Evolutionary conservation across 2,113 vertebrate species (phyloP).

Genomic region (Phrynosoma platyrhinos): DNA sequence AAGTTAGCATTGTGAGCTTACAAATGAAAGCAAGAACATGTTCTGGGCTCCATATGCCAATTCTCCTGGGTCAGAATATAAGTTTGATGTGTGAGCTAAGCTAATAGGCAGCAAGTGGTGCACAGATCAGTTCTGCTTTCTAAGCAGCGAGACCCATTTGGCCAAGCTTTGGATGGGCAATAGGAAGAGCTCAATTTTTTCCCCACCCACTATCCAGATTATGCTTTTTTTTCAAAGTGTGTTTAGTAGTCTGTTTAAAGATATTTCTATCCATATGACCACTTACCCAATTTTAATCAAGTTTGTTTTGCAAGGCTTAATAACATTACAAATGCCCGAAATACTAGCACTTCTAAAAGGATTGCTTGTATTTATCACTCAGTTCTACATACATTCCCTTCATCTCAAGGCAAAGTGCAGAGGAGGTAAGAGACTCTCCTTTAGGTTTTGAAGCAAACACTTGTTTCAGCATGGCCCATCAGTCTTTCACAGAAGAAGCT

Average conservation of each 20-base stretch:
- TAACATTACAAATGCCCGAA: not conserved
- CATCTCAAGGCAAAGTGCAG: too few relatives aligned
- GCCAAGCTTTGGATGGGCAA: not conserved
- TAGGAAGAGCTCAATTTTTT: not conserved
- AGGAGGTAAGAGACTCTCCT: too few relatives aligned
- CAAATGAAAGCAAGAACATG: not conserved
- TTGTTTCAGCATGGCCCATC: too few relatives aligned
- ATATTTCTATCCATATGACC: too few relatives aligned
- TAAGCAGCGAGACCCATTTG: not conserved
- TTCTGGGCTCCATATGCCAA: not conserved
- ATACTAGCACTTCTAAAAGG: too few relatives aligned
- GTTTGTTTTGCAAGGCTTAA: not conserved
- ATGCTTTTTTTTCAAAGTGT: too few relatives aligned
- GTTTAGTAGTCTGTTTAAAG: too few relatives aligned
- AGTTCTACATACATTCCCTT: too few relatives aligned
- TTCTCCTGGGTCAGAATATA: not conserved
- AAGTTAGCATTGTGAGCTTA: not conserved
- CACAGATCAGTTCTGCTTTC: not conserved
- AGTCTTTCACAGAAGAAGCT: too few relatives aligned
- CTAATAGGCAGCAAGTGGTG: not conserved
- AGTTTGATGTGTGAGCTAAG: not conserved
- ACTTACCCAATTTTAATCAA: not conserved
- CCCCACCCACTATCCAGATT: not conserved
- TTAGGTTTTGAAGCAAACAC: too few relatives aligned
- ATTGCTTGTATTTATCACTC: not conserved